These are phyloP conservation scores for Lates calcarifer DNA, from an alignment of 2,113 vertebrate genomes.

Conservation along the genomic window DNA sequence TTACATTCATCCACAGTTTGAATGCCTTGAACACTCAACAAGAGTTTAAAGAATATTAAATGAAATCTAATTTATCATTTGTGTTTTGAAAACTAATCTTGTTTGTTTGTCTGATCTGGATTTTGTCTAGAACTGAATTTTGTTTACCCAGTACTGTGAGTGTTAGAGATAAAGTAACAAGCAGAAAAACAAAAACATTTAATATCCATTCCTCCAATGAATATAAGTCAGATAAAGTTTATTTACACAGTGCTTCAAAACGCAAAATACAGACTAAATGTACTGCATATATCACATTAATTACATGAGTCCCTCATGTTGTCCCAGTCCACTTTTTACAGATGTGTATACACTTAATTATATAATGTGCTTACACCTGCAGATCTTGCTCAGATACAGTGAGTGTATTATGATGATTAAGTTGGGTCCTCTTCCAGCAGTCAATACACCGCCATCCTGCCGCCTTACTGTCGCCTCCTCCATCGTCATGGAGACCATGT, in stretches of 20 bases:
- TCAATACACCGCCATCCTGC: slow-evolving; percentile 89
- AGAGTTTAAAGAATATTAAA: not conserved
- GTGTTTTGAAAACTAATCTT: not conserved
- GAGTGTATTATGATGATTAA: slow-evolving; percentile 51
- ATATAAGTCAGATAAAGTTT: not conserved
- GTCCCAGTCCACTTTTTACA: not conserved
- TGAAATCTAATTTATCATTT: not conserved
- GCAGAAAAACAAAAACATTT: not conserved
- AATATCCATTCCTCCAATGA: not conserved
- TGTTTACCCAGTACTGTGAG: not conserved
- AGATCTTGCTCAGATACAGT: slow-evolving; percentile 38
- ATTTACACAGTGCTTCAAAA: slow-evolving; percentile 2
- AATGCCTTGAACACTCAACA: not conserved
- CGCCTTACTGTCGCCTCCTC: slow-evolving; percentile 95
- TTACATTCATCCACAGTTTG: not conserved
- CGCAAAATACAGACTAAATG: not conserved
- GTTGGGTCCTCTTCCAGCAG: slow-evolving; percentile 72
- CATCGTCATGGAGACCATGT: slow-evolving; percentile 97
- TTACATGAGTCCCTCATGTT: not conserved
- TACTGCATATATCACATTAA: not conserved
- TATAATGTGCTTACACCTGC: slow-evolving; percentile 9
- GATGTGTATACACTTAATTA: not conserved
- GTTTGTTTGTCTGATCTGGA: not conserved
- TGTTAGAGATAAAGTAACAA: not conserved
- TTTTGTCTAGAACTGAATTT: not conserved